Evolutionary conservation across 2,888 invertebrate species (phyloP).

Genomic region (Pyrgus malvae): DNA sequence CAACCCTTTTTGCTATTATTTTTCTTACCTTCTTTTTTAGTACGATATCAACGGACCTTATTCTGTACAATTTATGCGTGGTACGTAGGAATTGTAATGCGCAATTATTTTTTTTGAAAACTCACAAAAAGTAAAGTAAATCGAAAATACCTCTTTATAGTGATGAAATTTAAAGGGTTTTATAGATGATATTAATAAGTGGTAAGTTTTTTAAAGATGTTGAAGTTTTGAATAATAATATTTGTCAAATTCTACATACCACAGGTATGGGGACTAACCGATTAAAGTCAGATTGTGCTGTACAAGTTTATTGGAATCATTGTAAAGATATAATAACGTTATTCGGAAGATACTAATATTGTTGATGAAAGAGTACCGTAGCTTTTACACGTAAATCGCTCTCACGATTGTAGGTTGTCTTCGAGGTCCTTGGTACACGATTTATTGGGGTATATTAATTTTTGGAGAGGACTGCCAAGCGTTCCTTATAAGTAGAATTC

Average conservation of each 20-base stretch:
- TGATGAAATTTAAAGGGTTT: conserved; percentile 77
- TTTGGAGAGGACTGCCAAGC: conserved; percentile 11
- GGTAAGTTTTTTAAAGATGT: conserved; percentile 76
- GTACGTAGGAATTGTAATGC: conserved; percentile 51
- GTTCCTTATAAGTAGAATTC: neutral
- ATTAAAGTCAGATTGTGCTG: conserved; percentile 29
- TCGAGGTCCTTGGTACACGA: neutral
- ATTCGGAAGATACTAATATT: conserved; percentile 39
- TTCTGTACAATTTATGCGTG: conserved; percentile 28
- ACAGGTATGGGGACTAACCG: conserved; percentile 38
- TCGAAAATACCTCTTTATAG: conserved; percentile 78
- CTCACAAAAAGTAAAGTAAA: conserved; percentile 56
- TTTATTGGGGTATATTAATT: neutral
- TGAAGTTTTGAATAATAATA: conserved; percentile 65
- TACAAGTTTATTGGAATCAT: conserved; percentile 35
- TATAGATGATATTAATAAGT: conserved; percentile 67
- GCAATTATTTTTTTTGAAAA: conserved; percentile 49
- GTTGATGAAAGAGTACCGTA: conserved; percentile 40
- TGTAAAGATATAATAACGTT: conserved; percentile 35
- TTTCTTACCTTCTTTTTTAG: no score
- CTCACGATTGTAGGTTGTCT: neutral
- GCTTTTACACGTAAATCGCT: conserved; percentile 9
- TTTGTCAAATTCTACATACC: conserved; percentile 72
- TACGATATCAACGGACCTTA: no score
- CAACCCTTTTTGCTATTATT: no score